These are phyloP conservation scores for Lindbergichthys nudifrons DNA, from an alignment of 2,797 vertebrate genomes.

Conservation along the genomic window DNA sequence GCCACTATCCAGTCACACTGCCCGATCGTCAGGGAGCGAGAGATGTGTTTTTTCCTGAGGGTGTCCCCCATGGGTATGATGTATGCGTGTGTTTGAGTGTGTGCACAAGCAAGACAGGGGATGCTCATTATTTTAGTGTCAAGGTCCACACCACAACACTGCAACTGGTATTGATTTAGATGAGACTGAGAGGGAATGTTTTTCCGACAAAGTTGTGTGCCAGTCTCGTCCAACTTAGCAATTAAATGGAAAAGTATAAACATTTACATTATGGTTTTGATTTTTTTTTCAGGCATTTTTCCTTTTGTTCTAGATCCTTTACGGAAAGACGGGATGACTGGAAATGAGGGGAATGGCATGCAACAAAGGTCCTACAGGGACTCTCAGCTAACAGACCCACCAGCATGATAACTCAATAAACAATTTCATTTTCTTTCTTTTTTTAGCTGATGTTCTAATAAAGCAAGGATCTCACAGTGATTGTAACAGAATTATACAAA, in stretches of 20 bases:
- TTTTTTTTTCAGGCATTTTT: slow-evolving; percentile 48
- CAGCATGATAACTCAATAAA: slow-evolving; percentile 58
- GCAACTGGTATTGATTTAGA: slow-evolving; percentile 70
- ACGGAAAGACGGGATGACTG: slow-evolving; percentile 52
- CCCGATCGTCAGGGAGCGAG: slow-evolving; percentile 50
- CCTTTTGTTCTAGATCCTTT: slow-evolving; percentile 46
- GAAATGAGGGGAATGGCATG: slow-evolving; percentile 35
- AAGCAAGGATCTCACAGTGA: slow-evolving; percentile 33
- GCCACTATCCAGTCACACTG: slow-evolving; percentile 67
- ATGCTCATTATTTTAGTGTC: slow-evolving; percentile 64
- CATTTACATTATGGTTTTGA: slow-evolving; percentile 58
- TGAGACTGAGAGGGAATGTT: slow-evolving; percentile 38
- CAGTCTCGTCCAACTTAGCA: slow-evolving; percentile 39
- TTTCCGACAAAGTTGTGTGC: slow-evolving; percentile 35
- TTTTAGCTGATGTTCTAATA: slow-evolving; percentile 44
- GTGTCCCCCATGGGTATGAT: slow-evolving; percentile 76
- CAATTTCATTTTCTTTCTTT: slow-evolving; percentile 37
- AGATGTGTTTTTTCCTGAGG: slow-evolving; percentile 81
- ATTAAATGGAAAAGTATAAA: slow-evolving; percentile 60
- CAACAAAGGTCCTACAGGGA: slow-evolving; percentile 24
- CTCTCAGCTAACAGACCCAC: slow-evolving; percentile 41
- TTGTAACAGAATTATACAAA: slow-evolving; percentile 8
- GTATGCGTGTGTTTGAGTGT: slow-evolving; percentile 49
- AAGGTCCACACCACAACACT: slow-evolving; percentile 53
- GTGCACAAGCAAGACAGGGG: slow-evolving; percentile 54